phyloP scores from a whole-genome alignment of 2,888 invertebrate genomes.

The Caenorhabditis angaria region DNA sequence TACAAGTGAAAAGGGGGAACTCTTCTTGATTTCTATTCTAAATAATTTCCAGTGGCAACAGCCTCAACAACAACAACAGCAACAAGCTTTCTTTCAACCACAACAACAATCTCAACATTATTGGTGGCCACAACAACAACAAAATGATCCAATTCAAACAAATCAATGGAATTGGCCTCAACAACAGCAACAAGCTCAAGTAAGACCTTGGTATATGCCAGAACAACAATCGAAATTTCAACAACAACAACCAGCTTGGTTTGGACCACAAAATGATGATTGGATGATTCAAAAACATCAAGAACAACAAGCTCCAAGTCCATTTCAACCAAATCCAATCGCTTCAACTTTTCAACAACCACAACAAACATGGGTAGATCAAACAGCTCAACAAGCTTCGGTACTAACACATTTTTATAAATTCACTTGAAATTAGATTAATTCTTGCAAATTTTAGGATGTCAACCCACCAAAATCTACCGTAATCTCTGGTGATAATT shows the following conservation, averaged over 20 bases:
- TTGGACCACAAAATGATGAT: constrained; percentile 22
- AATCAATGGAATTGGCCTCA: constrained; percentile 7
- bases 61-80: constrained; percentile 7
- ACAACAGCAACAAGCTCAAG: constrained; percentile 12
- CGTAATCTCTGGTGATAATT: constrained; percentile 11
- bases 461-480: constrained; percentile 19
- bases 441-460: neutral
- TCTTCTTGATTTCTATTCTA: neutral
- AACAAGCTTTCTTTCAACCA: neutral
- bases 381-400: constrained; percentile 7
- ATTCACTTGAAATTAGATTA: neutral
- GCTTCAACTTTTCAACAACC: constrained; percentile 15
- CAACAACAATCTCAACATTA: constrained; percentile 1
- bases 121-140: neutral
- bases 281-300: constrained; percentile 27
- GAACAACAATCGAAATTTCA: constrained; percentile 10
- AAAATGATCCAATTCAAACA: neutral
- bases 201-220: constrained; percentile 22
- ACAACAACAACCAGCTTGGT: constrained; percentile 2
- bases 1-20: neutral
- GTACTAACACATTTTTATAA: neutral
- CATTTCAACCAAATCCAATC: constrained; percentile 39
- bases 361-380: constrained; percentile 14
- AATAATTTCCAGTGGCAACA: constrained; percentile 22
- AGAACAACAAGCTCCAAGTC: constrained; percentile 11